Base-by-base conservation (phyloP, 1,140 invertebrate genomes). In the Hyles euphorbiae region DNA sequence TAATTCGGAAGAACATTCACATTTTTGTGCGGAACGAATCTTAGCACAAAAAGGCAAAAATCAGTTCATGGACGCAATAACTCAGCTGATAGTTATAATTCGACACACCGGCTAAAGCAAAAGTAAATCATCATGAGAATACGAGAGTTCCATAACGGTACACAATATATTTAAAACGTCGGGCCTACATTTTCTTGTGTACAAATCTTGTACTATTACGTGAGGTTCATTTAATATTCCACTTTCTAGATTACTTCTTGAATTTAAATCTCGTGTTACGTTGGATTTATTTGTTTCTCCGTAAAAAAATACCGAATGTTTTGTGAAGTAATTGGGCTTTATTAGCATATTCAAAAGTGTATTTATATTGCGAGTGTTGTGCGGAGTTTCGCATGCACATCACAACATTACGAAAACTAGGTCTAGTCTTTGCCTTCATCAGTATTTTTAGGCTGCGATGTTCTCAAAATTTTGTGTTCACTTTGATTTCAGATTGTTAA, bases 181-280 rank as follows among this genome's bases (percentile, higher is more conserved):
- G 54, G 10, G 33, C n/a, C 44, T 34, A 55, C 22, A 46, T 34
- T 32, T 40, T 47, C 34, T 2, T 22, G n/a, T 43, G 51, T 40
- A 47, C 33, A 8, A 53, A 53, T 48, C 43, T 58, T 57, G 51
- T 43, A 12, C 52, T 50, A 63, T 71, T 74, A 74, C 63, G 68
- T 65, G 61, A 63, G 5, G 46, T 32, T 51, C 49, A 61, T 46
- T 59, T 61, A 59, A 53, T 46, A 64, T 61, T 63, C 56, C 64
- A 68, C 73, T 78, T 78, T 80, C 73, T 71, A 74, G 57, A 62
- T n/a, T 59, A 59, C 65, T 63, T 62, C 64, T 73, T 74, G 78
- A 76, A 80, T 78, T 72, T 74, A 62, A 80, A 80, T 69, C 61
- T 69, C 48, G 8, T 47, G 56, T 76, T 76, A 71, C 76, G 70